These are phyloP conservation scores for Acromyrmex echinatior DNA, from an alignment of 1,140 invertebrate genomes.

Conservation along the genomic window DNA sequence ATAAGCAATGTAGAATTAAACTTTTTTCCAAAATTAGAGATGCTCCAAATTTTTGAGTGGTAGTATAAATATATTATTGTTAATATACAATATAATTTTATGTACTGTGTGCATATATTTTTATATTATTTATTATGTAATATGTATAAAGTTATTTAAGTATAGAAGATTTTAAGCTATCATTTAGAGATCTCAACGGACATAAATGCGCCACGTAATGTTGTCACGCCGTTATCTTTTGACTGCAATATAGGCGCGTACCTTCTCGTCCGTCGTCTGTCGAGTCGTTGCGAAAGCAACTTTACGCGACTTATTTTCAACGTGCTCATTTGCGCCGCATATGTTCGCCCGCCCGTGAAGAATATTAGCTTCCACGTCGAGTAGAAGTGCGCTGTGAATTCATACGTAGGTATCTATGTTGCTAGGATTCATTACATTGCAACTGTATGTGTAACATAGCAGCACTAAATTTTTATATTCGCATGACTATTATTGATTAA, in stretches of 20 bases:
- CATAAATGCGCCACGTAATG: slow-evolving; percentile 20
- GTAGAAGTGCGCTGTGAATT: slow-evolving; percentile 38
- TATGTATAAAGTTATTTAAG: background rate
- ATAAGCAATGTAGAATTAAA: too few relatives aligned
- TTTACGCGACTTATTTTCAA: slow-evolving; percentile 63
- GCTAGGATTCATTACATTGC: slow-evolving; percentile 21
- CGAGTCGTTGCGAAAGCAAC: slow-evolving; percentile 50
- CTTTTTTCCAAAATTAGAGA: too few relatives aligned
- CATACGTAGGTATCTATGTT: slow-evolving; percentile 37
- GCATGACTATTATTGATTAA: slow-evolving; percentile 7
- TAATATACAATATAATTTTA: background rate
- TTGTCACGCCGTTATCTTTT: slow-evolving; percentile 42
- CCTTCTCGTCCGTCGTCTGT: slow-evolving; percentile 35
- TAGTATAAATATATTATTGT: background rate
- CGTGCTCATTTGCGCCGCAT: slow-evolving; percentile 50
- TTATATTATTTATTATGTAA: slow-evolving; percentile 1
- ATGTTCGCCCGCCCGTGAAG: slow-evolving; percentile 33
- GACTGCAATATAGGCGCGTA: slow-evolving; percentile 48
- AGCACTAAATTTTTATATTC: background rate
- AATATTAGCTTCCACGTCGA: slow-evolving; percentile 43
- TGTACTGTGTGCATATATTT: background rate
- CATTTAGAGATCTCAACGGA: background rate
- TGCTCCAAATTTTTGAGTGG: too few relatives aligned
- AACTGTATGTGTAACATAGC: slow-evolving; percentile 27
- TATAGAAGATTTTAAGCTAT: background rate